Evolutionary conservation across 2,113 vertebrate species (phyloP).

Genomic region (Microcebus lehilahytsara): DNA sequence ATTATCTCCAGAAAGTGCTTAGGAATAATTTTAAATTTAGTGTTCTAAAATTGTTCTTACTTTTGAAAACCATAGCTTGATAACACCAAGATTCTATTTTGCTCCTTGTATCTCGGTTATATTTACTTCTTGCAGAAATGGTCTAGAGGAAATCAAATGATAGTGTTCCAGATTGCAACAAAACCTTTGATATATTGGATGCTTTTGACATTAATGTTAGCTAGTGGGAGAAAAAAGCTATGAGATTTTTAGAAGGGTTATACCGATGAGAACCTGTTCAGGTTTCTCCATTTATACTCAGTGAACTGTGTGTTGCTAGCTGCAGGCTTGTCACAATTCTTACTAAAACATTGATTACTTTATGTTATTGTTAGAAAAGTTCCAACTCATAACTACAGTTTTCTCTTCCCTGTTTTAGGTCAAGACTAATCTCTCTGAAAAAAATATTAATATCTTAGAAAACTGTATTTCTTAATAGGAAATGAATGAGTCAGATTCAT

Average conservation of each 20-base stretch:
- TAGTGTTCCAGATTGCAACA: constrained; percentile 7
- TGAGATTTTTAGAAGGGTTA: constrained; percentile 69
- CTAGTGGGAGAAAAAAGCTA: constrained; percentile 36
- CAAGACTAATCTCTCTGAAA: constrained; percentile 79
- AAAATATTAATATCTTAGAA: constrained; percentile 82
- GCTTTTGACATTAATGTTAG: constrained; percentile 38
- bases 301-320: constrained; percentile 78
- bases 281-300: constrained; percentile 27
- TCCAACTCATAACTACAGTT: constrained; percentile 48
- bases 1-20: constrained; percentile 7
- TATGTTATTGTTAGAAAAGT: constrained; percentile 14
- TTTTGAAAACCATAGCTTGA: constrained; percentile 8
- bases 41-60: neutral
- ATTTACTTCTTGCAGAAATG: constrained; percentile 40
- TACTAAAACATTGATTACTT: constrained; percentile 79
- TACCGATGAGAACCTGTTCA: neutral
- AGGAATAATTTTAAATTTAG: neutral
- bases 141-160: constrained; percentile 17
- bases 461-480: constrained; percentile 42
- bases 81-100: neutral
- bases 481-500: constrained; percentile 77
- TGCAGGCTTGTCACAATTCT: constrained; percentile 65
- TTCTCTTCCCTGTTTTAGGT: constrained; percentile 67
- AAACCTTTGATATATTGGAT: constrained; percentile 44
- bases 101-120: neutral